phyloP scores from a whole-genome alignment of 2,113 vertebrate species.

The Tetraodon nigroviridis region DNA sequence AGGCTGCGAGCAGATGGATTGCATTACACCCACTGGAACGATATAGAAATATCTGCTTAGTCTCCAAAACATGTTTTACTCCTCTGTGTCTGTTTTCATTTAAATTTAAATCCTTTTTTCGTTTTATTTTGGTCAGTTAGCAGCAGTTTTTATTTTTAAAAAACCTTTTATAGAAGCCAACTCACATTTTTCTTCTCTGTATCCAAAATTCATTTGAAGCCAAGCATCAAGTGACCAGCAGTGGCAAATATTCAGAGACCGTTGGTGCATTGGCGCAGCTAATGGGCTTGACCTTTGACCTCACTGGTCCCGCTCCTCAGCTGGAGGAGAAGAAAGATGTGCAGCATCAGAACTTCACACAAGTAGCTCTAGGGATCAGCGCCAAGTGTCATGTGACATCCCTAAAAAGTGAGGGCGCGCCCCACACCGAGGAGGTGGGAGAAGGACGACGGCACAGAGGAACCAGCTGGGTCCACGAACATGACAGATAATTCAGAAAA shows the following conservation, averaged over 20 bases:
- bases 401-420: conserved; percentile 70
- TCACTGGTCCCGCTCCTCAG: conserved; percentile 28
- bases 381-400: conserved; percentile 65
- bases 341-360: too few relatives aligned
- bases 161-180: conserved; percentile 2
- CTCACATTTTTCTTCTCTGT: too few relatives aligned
- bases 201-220: too few relatives aligned
- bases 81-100: neutral
- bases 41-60: conserved; percentile 4
- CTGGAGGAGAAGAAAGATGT: neutral
- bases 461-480: conserved; percentile 4
- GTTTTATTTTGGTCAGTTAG: too few relatives aligned
- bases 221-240: too few relatives aligned
- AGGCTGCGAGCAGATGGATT: too few relatives aligned
- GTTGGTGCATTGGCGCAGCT: conserved; percentile 55
- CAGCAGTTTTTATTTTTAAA: too few relatives aligned
- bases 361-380: too few relatives aligned
- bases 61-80: conserved; percentile 13
- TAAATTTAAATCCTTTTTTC: too few relatives aligned
- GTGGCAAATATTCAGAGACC: conserved; percentile 36
- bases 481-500: conserved; percentile 27
- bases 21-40: too few relatives aligned
- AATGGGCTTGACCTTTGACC: conserved; percentile 76
- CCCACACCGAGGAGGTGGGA: conserved; percentile 32
- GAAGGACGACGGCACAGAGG: neutral